Conservation (phyloP, 2,888 invertebrate species). For the Stenodema calcarata region DNA sequence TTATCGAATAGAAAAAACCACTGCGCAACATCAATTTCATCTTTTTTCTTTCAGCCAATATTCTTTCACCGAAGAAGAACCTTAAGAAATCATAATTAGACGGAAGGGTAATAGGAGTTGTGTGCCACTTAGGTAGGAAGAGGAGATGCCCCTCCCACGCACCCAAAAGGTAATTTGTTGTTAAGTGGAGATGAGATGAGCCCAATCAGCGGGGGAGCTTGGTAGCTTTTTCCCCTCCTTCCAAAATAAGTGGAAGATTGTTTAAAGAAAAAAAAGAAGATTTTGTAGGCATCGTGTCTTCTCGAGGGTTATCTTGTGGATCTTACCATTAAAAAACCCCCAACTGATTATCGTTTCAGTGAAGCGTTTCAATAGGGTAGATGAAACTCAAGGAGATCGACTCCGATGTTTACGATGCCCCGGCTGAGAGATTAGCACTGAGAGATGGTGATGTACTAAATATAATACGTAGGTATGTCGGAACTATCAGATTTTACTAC, state of each 20-base stretch:
- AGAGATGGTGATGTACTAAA: no score
- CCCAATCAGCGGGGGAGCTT: constrained; percentile 24
- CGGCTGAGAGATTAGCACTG: no score
- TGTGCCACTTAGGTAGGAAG: constrained; percentile 17
- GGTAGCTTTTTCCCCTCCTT: neutral
- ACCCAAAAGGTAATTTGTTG: neutral
- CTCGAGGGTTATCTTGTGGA: neutral
- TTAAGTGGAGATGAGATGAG: neutral
- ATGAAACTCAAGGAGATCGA: no score
- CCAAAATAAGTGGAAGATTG: neutral
- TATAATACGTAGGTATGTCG: no score
- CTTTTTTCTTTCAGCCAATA: neutral
- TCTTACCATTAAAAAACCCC: neutral
- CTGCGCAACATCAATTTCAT: neutral
- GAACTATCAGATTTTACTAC: no score
- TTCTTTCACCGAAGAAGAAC: neutral
- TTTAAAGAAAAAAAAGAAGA: neutral
- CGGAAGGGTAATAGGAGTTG: neutral
- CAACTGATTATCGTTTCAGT: neutral
- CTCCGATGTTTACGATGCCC: no score
- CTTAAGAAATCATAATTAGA: neutral
- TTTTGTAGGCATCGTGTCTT: neutral
- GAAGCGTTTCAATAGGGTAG: no score
- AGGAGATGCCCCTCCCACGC: neutral
- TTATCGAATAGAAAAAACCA: neutral